Percentiles rank a stretch among this genome's conserved stretches.
Evolutionary conservation across 1,140 invertebrate genomes (phyloP).

Genomic region (Zaprionus davidi): DNA sequence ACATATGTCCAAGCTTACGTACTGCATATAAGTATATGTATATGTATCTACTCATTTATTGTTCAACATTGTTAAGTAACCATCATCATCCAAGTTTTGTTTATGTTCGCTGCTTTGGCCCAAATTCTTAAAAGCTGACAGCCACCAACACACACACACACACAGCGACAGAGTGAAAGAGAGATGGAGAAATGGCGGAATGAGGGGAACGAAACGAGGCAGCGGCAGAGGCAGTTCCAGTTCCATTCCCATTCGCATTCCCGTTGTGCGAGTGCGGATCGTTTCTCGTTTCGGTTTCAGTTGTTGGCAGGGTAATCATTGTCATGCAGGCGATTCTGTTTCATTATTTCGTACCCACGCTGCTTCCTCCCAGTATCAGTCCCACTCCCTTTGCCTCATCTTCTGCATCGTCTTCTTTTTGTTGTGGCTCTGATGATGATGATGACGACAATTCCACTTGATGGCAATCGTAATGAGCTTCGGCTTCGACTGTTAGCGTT

Average conservation of each 20-base stretch:
- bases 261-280: slow-evolving; percentile 58
- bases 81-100: slow-evolving; percentile 68
- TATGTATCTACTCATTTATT: slow-evolving; percentile 51
- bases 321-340: slow-evolving; percentile 76
- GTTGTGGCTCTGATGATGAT: slow-evolving; percentile 21
- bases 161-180: not conserved
- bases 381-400: not conserved
- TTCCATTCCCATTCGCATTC: slow-evolving; percentile 44
- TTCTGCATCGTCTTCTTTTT: slow-evolving; percentile 1
- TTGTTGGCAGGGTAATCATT: slow-evolving; percentile 61
- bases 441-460: slow-evolving; percentile 51
- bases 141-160: slow-evolving; percentile 25
- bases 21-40: slow-evolving; percentile 1
- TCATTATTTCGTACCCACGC: slow-evolving; percentile 78
- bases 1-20: not conserved
- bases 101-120: slow-evolving; percentile 76
- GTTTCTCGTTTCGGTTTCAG: slow-evolving; percentile 43
- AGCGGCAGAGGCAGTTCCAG: slow-evolving; percentile 18
- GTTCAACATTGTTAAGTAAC: slow-evolving; percentile 77
- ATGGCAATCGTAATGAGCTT: slow-evolving; percentile 73
- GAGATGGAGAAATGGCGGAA: not conserved
- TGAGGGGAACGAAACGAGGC: not conserved
- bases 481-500: slow-evolving; percentile 51
- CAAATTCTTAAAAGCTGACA: slow-evolving; percentile 75
- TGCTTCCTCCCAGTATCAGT: slow-evolving; percentile 12